A percentile compares a stretch with the other conserved stretches of the same genome.
These are phyloP conservation scores for Syndactyla subalaris DNA, from an alignment of 2,797 vertebrate genomes.

Conservation along the genomic window DNA sequence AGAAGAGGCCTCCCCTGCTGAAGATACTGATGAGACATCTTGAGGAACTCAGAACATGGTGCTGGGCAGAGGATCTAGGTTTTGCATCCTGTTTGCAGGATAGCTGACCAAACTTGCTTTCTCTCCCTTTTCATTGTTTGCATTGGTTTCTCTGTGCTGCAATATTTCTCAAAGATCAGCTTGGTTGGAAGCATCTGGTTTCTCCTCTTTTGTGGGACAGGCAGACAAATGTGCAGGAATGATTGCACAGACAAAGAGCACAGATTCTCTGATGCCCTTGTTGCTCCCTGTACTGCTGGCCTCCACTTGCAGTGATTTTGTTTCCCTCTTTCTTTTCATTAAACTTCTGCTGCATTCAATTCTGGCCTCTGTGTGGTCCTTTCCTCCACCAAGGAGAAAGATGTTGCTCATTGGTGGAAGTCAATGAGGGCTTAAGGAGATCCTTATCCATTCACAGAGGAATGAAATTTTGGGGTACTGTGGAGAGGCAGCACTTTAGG, in stretches of 20 bases:
- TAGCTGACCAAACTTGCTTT: neutral
- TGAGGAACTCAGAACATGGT: neutral
- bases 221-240: neutral
- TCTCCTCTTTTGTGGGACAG: neutral
- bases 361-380: neutral
- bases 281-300: neutral
- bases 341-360: neutral
- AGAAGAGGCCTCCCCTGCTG: neutral
- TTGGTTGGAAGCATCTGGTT: neutral
- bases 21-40: accelerated
- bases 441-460: neutral
- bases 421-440: neutral
- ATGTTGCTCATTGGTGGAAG: neutral
- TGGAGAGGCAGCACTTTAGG: neutral
- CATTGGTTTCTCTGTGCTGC: neutral
- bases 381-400: neutral
- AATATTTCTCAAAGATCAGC: neutral
- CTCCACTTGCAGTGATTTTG: neutral
- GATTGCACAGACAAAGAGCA: accelerated
- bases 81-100: neutral
- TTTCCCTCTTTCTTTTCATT: neutral
- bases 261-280: neutral
- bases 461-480: neutral
- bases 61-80: neutral
- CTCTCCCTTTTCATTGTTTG: neutral